Base-by-base conservation (phyloP, 2,797 vertebrate species). In the Aldrovandia affinis region DNA sequence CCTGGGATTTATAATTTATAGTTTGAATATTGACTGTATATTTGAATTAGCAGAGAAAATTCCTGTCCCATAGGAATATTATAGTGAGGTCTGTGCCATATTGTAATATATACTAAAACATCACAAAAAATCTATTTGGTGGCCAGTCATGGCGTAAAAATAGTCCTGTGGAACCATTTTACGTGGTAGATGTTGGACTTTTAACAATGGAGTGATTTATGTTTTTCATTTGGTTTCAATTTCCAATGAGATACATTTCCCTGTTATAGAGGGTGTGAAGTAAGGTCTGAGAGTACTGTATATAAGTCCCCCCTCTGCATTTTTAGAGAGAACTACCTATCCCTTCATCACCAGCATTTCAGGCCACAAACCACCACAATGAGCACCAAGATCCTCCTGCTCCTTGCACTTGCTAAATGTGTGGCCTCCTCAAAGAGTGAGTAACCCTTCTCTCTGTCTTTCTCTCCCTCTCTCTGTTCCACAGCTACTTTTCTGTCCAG, bases 371-470 rank as follows among this genome's bases (percentile, higher is more conserved):
- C 30, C 63, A 54, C 15, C 83, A 84, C 12, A 78, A 84, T 84
- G 83, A 55, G 15, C 20, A 55, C 14, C 78, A 80, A 36, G 25
- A 61, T 39, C 2, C 47, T 84, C 33, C 30, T 84, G 59, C 78
- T 84, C 47, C 50, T 84, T 47, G 30, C 75, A 0, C 42, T 80
- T 15, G 20, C 36, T 18, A 57, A 28, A 15, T 65, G 55, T 12
- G n/a, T 36, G 12, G 36, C 47, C 50, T 70, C 65, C 78, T 68
- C 83, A 30, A 61, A 54, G 36, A 70, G 78, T 84, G 47, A 84
- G 83, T 84, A 2, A 10, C 50, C 30, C 33, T 55, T 78, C 15
- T 50, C 75, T 25, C 70, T 7, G 2, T 75, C 2, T 50, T n/a
- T 75, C 36, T 50, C n/a, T 47, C 42, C 20, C 25, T 61, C 28